These are phyloP conservation scores for Notolepis coatsorum DNA, from an alignment of 2,797 vertebrate genomes.

Conservation along the genomic window DNA sequence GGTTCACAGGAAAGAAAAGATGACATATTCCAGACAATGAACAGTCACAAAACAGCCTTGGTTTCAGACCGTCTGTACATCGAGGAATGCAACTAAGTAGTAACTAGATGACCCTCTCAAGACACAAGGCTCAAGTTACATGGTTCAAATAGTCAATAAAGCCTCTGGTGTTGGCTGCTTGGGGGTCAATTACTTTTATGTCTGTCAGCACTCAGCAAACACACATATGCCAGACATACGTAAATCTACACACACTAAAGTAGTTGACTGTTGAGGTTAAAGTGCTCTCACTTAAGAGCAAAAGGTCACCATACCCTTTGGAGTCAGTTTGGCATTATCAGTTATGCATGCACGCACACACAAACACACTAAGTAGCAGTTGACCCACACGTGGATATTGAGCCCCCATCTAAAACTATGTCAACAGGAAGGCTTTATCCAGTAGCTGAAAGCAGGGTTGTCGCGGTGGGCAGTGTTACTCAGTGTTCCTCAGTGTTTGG, in stretches of 20 bases:
- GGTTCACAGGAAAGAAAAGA: no score
- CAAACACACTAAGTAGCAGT: not conserved
- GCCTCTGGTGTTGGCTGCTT: not conserved
- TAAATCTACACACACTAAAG: not conserved
- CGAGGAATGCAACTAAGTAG: not conserved
- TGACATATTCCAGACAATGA: no score
- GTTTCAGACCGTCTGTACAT: not conserved
- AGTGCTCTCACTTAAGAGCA: no score
- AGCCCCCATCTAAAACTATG: constrained; percentile 21
- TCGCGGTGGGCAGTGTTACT: no score
- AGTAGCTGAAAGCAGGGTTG: constrained; percentile 14
- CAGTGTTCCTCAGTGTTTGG: no score
- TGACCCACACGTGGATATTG: constrained; percentile 6
- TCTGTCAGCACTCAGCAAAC: constrained; percentile 12
- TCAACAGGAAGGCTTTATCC: constrained; percentile 60
- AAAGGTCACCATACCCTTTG: no score
- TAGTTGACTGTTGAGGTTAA: no score
- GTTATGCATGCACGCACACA: not conserved
- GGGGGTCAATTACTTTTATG: not conserved
- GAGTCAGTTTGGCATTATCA: no score
- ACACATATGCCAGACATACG: not conserved
- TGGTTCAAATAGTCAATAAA: not conserved
- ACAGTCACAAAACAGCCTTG: not conserved
- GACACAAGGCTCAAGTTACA: not conserved
- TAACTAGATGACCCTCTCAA: not conserved